Evolutionary conservation across 2,888 invertebrate genomes (phyloP).

Genomic region (Archips xylosteana): DNA sequence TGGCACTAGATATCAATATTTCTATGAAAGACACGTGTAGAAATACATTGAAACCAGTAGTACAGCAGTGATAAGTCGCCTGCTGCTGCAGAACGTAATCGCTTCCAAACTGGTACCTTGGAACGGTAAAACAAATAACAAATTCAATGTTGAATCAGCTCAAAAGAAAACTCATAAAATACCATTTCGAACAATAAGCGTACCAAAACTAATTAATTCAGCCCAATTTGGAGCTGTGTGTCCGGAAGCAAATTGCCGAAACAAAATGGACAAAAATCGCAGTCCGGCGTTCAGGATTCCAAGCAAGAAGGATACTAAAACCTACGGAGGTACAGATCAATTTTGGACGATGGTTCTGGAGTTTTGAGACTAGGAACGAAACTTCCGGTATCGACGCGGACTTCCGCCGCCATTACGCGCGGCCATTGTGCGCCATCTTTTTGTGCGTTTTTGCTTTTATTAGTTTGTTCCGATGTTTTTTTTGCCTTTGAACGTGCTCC

Average conservation of each 20-base stretch:
- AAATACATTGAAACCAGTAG: too few relatives aligned
- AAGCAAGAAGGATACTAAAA: constrained; percentile 11
- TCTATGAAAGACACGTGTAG: too few relatives aligned
- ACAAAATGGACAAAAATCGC: constrained; percentile 23
- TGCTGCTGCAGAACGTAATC: too few relatives aligned
- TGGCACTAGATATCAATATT: too few relatives aligned
- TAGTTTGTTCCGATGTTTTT: constrained; percentile 54
- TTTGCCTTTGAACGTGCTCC: constrained; percentile 15
- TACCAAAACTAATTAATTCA: constrained; percentile 21
- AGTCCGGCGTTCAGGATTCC: neutral
- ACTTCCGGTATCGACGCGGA: constrained; percentile 58
- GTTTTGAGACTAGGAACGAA: constrained; percentile 46
- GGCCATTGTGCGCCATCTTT: constrained; percentile 63
- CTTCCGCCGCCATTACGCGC: constrained; percentile 63
- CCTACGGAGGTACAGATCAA: neutral
- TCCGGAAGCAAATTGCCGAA: constrained; percentile 23
- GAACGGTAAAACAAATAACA: neutral
- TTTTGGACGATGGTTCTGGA: constrained; percentile 44
- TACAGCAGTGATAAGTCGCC: too few relatives aligned
- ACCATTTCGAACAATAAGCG: neutral
- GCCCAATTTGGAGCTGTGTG: constrained; percentile 19
- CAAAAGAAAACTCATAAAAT: neutral
- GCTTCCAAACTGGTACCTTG: too few relatives aligned
- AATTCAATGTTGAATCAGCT: neutral
- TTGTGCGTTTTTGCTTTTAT: constrained; percentile 62